Evolutionary conservation across 2,888 invertebrate species (phyloP), one percentile per base, ranked within the genome.

Genomic region (Chironomus tentans): DNA sequence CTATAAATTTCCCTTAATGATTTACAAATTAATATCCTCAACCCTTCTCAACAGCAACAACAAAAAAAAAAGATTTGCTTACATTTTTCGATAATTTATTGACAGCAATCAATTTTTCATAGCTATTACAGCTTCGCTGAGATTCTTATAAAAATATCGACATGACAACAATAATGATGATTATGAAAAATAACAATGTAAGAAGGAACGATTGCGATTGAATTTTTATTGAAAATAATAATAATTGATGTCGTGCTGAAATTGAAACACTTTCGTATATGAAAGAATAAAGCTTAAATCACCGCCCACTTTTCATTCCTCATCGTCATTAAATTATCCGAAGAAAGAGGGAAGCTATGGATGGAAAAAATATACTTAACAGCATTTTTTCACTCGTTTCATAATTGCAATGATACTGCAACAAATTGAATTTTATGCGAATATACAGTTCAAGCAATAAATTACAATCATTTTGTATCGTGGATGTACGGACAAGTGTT

Each of bases 181-280:
- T 15, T 15, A 56, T 56, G 38, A n/a, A 38, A 15, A 68, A 68
- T 28, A 68, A 68, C 15, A n/a, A 68, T 22, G 18, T 21, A 65
- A 4, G 22, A 12, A 22, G 65, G 21, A 65, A n/a, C 12, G 28
- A 68, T 24, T 68, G 46, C 28, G 68, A 68, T 68, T 68, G 68
- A 68, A 68, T 28, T 68, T n/a, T 68, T 68, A 68, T 68, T 68
- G 68, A 68, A 68, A 68, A 38, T 38, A n/a, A 15, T 28, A 10
- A 61, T 61, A 15, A 21, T 61, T 15, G 61, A 61, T 15, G 21
- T 21, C 61, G 6, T 15, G 61, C 61, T 15, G 21, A 21, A 21
- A 61, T 6, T 61, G 61, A 61, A 21, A 18, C 21, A 18, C 61
- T 18, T n/a, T 65, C 13, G 22, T 12, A n/a, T n/a, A n/a, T 1